Base-by-base conservation (phyloP, 2,113 vertebrate species). In the Ranitomeya variabilis region DNA sequence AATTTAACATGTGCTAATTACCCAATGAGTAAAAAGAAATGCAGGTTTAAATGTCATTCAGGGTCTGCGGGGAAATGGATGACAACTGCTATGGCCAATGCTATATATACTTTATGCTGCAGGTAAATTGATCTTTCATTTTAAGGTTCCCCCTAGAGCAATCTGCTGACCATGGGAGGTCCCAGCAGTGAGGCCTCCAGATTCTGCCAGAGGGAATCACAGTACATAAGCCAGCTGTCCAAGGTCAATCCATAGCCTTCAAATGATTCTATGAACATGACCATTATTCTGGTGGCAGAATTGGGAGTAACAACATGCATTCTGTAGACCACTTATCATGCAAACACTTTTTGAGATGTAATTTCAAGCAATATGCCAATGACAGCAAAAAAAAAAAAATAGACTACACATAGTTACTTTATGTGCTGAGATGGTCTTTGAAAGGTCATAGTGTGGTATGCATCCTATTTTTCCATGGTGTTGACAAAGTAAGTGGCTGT, bases 371-470 rank as follows among this genome's bases (percentile, higher is more conserved):
- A 52, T 18, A 76, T 12, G 21, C 37, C 45, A 76, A 4, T 76
- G 45, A 52, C 10, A 2, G 45, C 51, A 76, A 10, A 62, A 9
- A 62, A 23, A 23, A 31, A 1, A 1, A 31, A 18, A 62, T 64
- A 81, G 57, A 45, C 80, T 81, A 62, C 19, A 81, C 80, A 81
- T 81, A 80, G 79, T 57, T 81, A 31, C 57, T 60, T 59, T 26
- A 80, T 60, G 23, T 23, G 80, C 18, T 45, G 62, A 26, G 59
- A 18, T 37, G 59, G 57, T 37, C 57, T 74, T 59, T n/a, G 3
- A 73, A 26, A 71, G 67, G 83, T 51, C 69, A 69, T 21, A 69
- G 23, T 71, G 52, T 73, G 66, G 64, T 12, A 85, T 71, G 83
- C 69, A 45, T 73, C 51, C 69, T 73, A 54, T 85, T 85, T 85